Evolutionary conservation across 53 echinoderm and acorn worm species (phyloP), one percentile per base, ranked within the genome.

Genomic region (Actinopyga echinites): DNA sequence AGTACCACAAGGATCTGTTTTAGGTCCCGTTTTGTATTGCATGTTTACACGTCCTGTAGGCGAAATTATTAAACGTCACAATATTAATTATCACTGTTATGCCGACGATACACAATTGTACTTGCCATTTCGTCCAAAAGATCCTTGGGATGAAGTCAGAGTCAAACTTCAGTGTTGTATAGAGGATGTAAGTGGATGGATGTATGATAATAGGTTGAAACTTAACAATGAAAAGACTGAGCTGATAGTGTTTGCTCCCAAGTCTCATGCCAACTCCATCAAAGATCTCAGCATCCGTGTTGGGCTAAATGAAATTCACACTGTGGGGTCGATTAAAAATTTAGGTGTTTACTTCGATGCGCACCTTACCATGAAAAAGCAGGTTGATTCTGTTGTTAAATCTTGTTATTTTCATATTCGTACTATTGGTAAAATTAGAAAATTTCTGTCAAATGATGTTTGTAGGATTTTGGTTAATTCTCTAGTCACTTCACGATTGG

Each of bases 31-130:
- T 5, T 52, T 38, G n/a, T n/a, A n/a, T n/a, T n/a, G n/a, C n/a
- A n/a, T n/a, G n/a, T n/a, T n/a, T n/a, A n/a, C n/a, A n/a, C 75
- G 75, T 75, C 75, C 75, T 49, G 75, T 53, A 3, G 54, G 75
- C 5, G 55, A 52, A n/a, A n/a, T n/a, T n/a, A n/a, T n/a, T n/a
- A n/a, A n/a, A n/a, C n/a, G n/a, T n/a, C n/a, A n/a, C n/a, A n/a
- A n/a, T n/a, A n/a, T n/a, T n/a, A n/a, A n/a, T n/a, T n/a, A n/a
- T n/a, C n/a, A n/a, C n/a, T n/a, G n/a, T n/a, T n/a, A n/a, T n/a
- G n/a, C n/a, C n/a, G n/a, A n/a, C n/a, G n/a, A n/a, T n/a, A n/a
- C n/a, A 29, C 61, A 9, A 61, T n/a, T 61, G 12, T 61, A 61
- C 24, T 61, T 61, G 61, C 9, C 21, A 17, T 61, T 61, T 30